Evolutionary conservation across 2,113 vertebrate genomes (phyloP).

Genomic region (Tupaia tana): DNA sequence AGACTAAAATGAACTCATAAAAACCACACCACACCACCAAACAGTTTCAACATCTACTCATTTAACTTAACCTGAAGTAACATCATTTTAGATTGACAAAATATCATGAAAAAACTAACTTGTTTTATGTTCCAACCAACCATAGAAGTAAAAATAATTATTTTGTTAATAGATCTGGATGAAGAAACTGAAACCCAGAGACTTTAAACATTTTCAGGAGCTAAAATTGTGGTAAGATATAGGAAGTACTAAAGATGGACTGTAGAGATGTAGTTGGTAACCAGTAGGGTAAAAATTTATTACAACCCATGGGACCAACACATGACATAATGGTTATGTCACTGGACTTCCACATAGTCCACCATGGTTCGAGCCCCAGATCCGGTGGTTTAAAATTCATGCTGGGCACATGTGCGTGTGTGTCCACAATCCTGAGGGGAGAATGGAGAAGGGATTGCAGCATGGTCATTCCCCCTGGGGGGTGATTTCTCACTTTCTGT

Average conservation of each 20-base stretch:
- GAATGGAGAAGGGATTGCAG: too few species aligned
- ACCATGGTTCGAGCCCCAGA: too few species aligned
- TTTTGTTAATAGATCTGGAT: neutral
- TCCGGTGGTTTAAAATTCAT: too few species aligned
- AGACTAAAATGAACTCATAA: neutral
- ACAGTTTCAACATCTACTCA: neutral
- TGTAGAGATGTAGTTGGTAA: neutral
- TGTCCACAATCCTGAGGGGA: too few species aligned
- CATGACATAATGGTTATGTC: too few species aligned
- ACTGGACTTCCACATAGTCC: too few species aligned
- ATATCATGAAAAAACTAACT: neutral
- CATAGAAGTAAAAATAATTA: neutral
- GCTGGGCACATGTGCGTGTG: too few species aligned
- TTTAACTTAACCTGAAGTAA: neutral
- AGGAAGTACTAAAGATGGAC: neutral
- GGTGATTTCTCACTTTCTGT: too few species aligned
- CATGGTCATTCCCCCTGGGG: too few species aligned
- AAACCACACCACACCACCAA: neutral
- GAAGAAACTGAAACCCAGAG: neutral
- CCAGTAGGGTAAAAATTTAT: neutral
- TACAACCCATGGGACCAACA: neutral
- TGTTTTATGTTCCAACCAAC: neutral
- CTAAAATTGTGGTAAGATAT: neutral
- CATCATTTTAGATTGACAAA: neutral
- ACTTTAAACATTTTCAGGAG: neutral